Conservation (phyloP, 2,888 invertebrate genomes). For the Sarcophaga variegata region DNA sequence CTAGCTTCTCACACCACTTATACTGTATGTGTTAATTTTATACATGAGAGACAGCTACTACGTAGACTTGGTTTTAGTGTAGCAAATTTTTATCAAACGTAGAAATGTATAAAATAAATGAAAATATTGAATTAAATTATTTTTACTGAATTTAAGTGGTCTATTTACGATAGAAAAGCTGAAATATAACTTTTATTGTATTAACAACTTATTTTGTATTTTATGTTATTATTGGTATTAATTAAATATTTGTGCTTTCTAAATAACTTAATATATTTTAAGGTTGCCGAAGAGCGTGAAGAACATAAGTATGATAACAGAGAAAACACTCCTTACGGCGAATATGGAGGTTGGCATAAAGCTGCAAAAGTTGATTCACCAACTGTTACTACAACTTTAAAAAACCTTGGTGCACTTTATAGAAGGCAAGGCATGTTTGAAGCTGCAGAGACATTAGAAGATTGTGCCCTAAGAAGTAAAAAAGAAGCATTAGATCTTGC, state of each 20-base stretch:
- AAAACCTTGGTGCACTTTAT: slow-evolving; percentile 98
- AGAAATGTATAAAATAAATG: slow-evolving; percentile 11
- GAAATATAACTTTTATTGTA: too few species aligned
- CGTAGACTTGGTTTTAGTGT: background rate
- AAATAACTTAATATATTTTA: slow-evolving; percentile 81
- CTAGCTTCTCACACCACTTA: too few species aligned
- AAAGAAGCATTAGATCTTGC: slow-evolving; percentile 98
- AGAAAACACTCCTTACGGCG: slow-evolving; percentile 93
- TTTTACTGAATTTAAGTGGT: too few species aligned
- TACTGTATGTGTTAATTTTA: too few species aligned
- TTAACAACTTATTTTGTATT: too few species aligned
- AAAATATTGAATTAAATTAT: too few species aligned
- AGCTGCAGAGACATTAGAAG: slow-evolving; percentile 99
- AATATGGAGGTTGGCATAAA: slow-evolving; percentile 98
- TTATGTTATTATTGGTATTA: too few species aligned
- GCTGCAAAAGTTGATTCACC: slow-evolving; percentile 99
- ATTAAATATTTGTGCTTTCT: slow-evolving; percentile 77
- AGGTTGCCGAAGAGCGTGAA: slow-evolving; percentile 99
- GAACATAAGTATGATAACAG: slow-evolving; percentile 96
- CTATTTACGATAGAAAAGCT: too few species aligned
- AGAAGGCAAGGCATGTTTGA: slow-evolving; percentile 99
- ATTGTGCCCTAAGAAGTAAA: slow-evolving; percentile 97
- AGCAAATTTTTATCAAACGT: background rate
- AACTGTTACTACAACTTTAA: slow-evolving; percentile 98
- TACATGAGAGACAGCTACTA: too few species aligned